A percentile compares a stretch with the other conserved stretches of the same genome.
phyloP scores from a whole-genome alignment of 2,888 invertebrate species.

The Petrolisthes cinctipes region DNA sequence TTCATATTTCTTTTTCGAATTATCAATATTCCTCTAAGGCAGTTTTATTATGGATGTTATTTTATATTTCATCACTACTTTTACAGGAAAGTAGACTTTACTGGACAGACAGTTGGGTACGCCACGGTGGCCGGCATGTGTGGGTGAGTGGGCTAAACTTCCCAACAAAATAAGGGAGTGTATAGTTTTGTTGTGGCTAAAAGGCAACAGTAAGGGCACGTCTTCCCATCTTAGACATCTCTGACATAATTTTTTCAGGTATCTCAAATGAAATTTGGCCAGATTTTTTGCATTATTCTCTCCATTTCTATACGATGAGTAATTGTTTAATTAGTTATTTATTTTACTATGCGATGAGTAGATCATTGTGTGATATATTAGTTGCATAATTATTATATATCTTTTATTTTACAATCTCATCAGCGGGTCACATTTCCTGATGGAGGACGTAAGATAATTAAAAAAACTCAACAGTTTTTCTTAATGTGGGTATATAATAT shows the following conservation, averaged over 20 bases:
- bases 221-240: too few relatives aligned
- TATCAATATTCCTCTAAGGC: neutral
- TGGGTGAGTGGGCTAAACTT: neutral
- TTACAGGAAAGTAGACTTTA: slow-evolving; percentile 24
- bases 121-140: slow-evolving; percentile 42
- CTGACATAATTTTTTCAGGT: too few relatives aligned
- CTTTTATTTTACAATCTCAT: neutral
- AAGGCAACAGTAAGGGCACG: too few relatives aligned
- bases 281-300: too few relatives aligned
- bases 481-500: neutral
- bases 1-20: neutral
- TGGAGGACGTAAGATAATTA: neutral
- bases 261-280: too few relatives aligned
- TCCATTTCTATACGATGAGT: too few relatives aligned
- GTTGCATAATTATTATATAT: neutral
- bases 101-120: slow-evolving; percentile 17
- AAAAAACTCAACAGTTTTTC: neutral
- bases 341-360: too few relatives aligned
- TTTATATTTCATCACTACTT: neutral
- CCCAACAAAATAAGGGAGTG: too few relatives aligned
- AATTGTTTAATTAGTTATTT: too few relatives aligned
- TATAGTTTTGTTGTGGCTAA: too few relatives aligned
- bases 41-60: neutral
- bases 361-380: neutral
- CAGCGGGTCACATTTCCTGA: neutral